These are phyloP conservation scores for Pavo muticus DNA, from an alignment of 2,113 vertebrate genomes.

Conservation along the genomic window DNA sequence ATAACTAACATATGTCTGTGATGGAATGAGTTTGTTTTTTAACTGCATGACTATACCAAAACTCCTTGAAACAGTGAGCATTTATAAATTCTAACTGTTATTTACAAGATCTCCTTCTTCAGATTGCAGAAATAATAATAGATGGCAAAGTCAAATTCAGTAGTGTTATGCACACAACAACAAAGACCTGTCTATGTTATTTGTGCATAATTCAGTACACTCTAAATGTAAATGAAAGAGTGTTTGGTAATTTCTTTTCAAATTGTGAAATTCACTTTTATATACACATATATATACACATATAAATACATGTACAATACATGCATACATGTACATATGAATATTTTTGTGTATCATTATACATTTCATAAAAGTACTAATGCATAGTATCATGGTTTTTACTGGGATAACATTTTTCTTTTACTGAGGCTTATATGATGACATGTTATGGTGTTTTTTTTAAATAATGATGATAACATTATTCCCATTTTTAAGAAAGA, in stretches of 20 bases:
- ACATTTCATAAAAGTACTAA: neutral
- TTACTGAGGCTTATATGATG: neutral
- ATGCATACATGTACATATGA: neutral
- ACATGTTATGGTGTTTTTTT: too few relatives aligned
- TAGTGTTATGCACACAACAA: neutral
- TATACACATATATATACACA: too few relatives aligned
- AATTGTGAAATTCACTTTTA: neutral
- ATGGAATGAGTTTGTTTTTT: neutral
- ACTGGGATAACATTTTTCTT: neutral
- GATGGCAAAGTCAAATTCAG: neutral
- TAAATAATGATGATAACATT: too few relatives aligned
- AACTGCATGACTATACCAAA: neutral
- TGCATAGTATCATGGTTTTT: neutral
- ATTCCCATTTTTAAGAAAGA: too few relatives aligned
- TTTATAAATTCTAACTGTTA: neutral
- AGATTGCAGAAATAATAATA: neutral
- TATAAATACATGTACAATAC: neutral
- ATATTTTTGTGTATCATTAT: neutral
- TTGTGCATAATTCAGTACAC: neutral
- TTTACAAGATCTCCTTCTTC: neutral
- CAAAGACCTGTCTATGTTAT: neutral
- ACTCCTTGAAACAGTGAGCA: neutral
- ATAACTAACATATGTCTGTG: neutral
- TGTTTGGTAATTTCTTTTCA: neutral
- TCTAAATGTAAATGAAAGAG: neutral